Evolutionary conservation across 2,888 invertebrate genomes (phyloP), one percentile per base, ranked within the genome.

Genomic region (Sarcophaga subvicina): DNA sequence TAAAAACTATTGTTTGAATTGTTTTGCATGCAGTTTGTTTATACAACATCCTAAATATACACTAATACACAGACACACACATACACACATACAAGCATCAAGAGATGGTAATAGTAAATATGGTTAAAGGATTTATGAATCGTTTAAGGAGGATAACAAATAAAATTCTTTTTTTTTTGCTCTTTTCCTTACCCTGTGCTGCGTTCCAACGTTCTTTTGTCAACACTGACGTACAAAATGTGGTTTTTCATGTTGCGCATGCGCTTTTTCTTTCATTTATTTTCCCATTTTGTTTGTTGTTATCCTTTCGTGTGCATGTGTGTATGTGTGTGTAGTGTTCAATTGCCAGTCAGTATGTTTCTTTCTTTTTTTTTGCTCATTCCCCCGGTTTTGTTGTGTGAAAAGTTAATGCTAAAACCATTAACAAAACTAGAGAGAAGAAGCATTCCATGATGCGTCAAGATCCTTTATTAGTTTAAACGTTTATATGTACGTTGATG

Each of bases 371-470:
- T 17, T 22, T 45, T 20, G 54, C 10, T 66, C 25, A 59, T 2
- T 64, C 25, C 22, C 12, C 12, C 12, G 17, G 60, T 72, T 60
- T 82, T 88, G 80, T 87, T 89, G 88, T 89, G 89, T 89, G 90
- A 89, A 89, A 90, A 90, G 90, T 90, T 90, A 90, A 89, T 90
- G 91, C 89, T 90, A 90, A 90, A 89, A 87, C 89, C 89, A 91
- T 91, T 90, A 89, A 87, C 79, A 84, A 84, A 84, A 73, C 70
- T 81, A 17, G 11, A 54, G 11, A 54, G 54, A 37, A 37, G 37
- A 37, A 37, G 37, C 37, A 37, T 37, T 10, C 37, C 10, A 37
- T 10, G 37, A 37, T 54, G 12, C 17, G 54, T 4, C 14, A 3
- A 4, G 72, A 80, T 83, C 80, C 80, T 76, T 76, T 75, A 72